Base-by-base conservation (phyloP, 2,888 invertebrate species). In the Orthonychiurus folsomi region DNA sequence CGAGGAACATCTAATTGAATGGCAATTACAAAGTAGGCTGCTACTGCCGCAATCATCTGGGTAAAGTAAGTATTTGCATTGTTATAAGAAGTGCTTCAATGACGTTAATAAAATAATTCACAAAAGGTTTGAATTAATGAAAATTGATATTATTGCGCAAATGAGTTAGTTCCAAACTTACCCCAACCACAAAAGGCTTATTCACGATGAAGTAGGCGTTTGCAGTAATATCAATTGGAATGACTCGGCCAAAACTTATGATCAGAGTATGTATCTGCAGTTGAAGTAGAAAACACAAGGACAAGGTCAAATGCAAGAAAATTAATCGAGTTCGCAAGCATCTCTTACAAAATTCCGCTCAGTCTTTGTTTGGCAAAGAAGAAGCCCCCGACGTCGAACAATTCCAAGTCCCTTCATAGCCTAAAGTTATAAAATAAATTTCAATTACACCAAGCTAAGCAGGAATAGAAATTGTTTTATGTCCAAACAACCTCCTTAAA, bases 131-230 rank as follows among this genome's bases (percentile, higher is more conserved):
- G n/a, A n/a, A n/a, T n/a, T n/a, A n/a, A n/a, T n/a, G n/a, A n/a
- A n/a, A n/a, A n/a, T n/a, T n/a, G n/a, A n/a, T n/a, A n/a, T n/a
- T n/a, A n/a, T n/a, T n/a, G n/a, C n/a, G n/a, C n/a, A 24, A 55
- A 23, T 55, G 12, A 56, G 25, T 21, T 18, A 28, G 3, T 3
- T 5, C 5, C 26, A 24, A 23, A 21, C 61, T 58, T 63, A 67
- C 67, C 12, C 64, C 60, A 0, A 66, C 64, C 2, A 66, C 56
- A 15, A 68, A 25, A 28, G 63, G 24, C 52, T 66, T 69, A 24
- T 69, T 69, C 0, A 70, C 61, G 3, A 60, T 60, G 58, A 66
- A 67, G 23, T 69, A 70, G n/a, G 69, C 69, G 50, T 65, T 65
- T 2, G 69, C 66, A 3, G 69, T 64, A 18, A 70, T 50, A 18